phyloP scores from a whole-genome alignment of 2,797 vertebrate genomes.

The Melopsittacus undulatus region DNA sequence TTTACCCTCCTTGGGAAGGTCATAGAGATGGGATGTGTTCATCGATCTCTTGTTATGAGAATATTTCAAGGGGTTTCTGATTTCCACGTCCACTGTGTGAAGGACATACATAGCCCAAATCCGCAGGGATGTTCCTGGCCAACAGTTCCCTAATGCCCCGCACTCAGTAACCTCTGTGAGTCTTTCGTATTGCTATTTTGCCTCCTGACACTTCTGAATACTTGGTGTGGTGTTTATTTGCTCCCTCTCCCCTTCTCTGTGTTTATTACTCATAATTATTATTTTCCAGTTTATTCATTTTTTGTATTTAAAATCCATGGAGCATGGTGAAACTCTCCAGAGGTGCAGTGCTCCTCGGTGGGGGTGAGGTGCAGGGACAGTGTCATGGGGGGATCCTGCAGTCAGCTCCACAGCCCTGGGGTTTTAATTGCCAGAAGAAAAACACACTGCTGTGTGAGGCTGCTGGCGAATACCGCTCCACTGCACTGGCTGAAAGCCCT shows the following conservation, averaged over 20 bases:
- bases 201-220: neutral
- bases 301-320: rapidly evolving
- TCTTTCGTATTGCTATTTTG: neutral
- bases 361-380: neutral
- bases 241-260: neutral
- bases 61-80: neutral
- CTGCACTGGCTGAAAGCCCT: neutral
- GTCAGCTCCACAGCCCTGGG: rapidly evolving
- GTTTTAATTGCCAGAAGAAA: neutral
- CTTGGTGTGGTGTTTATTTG: neutral
- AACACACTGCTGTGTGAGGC: neutral
- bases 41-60: neutral
- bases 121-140: neutral
- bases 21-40: neutral
- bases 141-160: neutral
- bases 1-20: neutral
- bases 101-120: neutral
- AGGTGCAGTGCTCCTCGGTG: neutral
- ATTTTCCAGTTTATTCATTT: neutral
- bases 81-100: neutral
- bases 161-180: neutral
- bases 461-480: rapidly evolving
- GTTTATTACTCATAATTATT: neutral
- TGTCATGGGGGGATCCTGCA: rapidly evolving
- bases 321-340: neutral